Base-by-base conservation (phyloP, 23 tunicate species). In the Trididemnum clinides region DNA sequence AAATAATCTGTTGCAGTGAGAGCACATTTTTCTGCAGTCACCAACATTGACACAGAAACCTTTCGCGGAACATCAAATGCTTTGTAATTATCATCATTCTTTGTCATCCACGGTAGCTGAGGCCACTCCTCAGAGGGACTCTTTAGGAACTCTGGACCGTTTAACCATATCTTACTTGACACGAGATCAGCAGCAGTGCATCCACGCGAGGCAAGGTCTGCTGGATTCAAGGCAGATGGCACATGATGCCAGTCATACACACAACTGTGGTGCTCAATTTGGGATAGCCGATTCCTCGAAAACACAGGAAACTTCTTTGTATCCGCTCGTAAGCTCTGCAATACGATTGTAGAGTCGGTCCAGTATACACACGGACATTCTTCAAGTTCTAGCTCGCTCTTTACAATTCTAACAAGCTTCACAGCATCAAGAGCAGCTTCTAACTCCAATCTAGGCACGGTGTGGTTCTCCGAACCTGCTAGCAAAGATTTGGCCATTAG, bases 401-500 rank as follows among this genome's bases (percentile, higher is more conserved):
- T 33, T 26, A 82, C 39, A 15, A 35, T 7, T 23, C 33, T 6
- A 29, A 0, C 86, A 0, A 37, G 23, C 36, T 34, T 65, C 20
- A 64, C 86, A 10, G 81, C 59, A 20, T 62, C 36, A 49, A 33
- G n/a, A n/a, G n/a, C n/a, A n/a, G n/a, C n/a, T n/a, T n/a, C n/a
- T n/a, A n/a, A n/a, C n/a, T n/a, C n/a, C n/a, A n/a, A n/a, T n/a
- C n/a, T n/a, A n/a, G n/a, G n/a, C n/a, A n/a, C n/a, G n/a, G n/a
- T n/a, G n/a, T n/a, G n/a, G 74, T 22, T 84, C 71, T 36, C 59
- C 29, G 33, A 37, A 33, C 28, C 34, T 0, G 82, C 71, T 20
- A 85, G n/a, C 0, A 32, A 26, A 25, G 88, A 69, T 31, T 73
- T 85, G 5, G 82, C 88, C 39, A 35, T 85, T 3, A 85, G 33